Percentiles rank a stretch among this genome's conserved stretches.
Evolutionary conservation across 2,113 vertebrate genomes (phyloP).

Genomic region (Porphyrio hochstetteri): DNA sequence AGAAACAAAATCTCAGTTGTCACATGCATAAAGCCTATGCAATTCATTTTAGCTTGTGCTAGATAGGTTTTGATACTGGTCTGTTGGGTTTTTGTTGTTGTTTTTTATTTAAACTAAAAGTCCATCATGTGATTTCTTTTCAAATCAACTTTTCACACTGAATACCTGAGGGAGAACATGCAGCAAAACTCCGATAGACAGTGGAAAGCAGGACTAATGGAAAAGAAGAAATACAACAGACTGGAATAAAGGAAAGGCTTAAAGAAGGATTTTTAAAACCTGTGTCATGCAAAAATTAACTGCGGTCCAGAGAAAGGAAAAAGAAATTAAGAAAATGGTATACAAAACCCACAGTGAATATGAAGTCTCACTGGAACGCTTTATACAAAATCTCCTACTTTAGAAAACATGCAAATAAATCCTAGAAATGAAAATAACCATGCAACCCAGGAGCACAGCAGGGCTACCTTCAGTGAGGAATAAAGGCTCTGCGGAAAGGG

Average conservation of each 20-base stretch:
- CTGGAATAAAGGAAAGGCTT: slow-evolving; percentile 14
- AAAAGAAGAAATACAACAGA: slow-evolving; percentile 43
- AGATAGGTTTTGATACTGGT: neutral
- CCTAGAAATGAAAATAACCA: slow-evolving; percentile 25
- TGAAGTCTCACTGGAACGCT: neutral
- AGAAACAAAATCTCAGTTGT: neutral
- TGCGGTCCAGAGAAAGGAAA: neutral
- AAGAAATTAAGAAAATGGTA: neutral
- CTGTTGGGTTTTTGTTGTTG: too few relatives aligned
- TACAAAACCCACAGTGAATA: neutral
- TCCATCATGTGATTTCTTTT: slow-evolving; percentile 70
- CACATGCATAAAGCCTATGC: neutral
- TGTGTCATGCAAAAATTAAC: neutral
- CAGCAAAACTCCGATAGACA: slow-evolving; percentile 71
- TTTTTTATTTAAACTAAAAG: slow-evolving; percentile 20
- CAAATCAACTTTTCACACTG: neutral
- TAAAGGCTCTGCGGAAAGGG: slow-evolving; percentile 67
- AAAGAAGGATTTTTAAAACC: neutral
- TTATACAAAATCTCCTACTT: neutral
- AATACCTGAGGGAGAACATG: slow-evolving; percentile 79
- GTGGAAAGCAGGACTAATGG: slow-evolving; percentile 68
- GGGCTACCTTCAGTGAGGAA: slow-evolving; percentile 78
- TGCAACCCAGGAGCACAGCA: slow-evolving; percentile 41
- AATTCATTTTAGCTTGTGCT: neutral
- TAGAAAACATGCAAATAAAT: slow-evolving; percentile 65